phyloP scores from a whole-genome alignment of 35 echinoderm and acorn worm genomes.

The Diadema setosum region DNA sequence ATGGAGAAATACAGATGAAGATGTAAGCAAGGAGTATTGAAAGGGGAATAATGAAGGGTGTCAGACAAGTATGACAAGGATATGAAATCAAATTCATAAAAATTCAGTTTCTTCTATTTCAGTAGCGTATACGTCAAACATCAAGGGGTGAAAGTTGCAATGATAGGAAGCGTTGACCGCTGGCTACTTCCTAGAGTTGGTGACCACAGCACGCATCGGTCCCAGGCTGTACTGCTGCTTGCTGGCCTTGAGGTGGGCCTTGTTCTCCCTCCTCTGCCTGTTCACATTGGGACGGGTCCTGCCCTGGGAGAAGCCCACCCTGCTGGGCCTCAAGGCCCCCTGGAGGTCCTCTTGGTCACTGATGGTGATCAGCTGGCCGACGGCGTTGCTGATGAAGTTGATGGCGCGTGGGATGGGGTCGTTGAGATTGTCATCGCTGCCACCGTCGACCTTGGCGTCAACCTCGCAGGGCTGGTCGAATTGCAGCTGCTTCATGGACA shows the following conservation, averaged over 20 bases:
- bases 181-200: background rate
- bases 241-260: background rate
- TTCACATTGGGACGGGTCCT: constrained; percentile 66
- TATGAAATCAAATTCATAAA: too few relatives aligned
- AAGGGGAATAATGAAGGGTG: too few relatives aligned
- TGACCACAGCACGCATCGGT: background rate
- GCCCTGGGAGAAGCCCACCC: constrained; percentile 56
- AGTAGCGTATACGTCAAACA: too few relatives aligned
- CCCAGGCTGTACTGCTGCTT: background rate
- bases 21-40: too few relatives aligned
- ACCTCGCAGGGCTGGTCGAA: background rate
- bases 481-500: background rate
- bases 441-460: background rate
- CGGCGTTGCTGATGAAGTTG: constrained; percentile 72
- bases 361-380: constrained; percentile 59
- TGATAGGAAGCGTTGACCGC: too few relatives aligned
- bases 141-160: too few relatives aligned
- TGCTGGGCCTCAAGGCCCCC: constrained; percentile 25
- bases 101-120: too few relatives aligned
- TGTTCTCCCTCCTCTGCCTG: constrained; percentile 52
- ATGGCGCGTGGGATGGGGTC: constrained; percentile 63
- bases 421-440: too few relatives aligned
- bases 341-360: constrained; percentile 37
- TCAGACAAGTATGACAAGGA: too few relatives aligned
- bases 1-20: too few relatives aligned